Evolutionary conservation across 2,113 vertebrate species (phyloP).

Genomic region (Leucopsar rothschildi): DNA sequence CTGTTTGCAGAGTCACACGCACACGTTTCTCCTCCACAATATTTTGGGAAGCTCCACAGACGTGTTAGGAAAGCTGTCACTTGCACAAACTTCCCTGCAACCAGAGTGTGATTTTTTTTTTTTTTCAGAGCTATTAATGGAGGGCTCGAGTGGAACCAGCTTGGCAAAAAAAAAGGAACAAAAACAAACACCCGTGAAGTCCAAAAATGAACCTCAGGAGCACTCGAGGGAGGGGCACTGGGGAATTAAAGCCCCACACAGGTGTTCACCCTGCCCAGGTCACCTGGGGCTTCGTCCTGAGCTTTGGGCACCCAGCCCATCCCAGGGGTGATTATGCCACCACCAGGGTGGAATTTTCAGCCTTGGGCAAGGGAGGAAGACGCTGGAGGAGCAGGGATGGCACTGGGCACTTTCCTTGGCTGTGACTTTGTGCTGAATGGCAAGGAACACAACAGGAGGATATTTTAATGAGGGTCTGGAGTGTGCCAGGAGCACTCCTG

Average conservation of each 20-base stretch:
- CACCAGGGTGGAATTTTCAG: fast-evolving
- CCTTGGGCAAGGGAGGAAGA: not conserved
- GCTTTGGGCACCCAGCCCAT: not conserved
- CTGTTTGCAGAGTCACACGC: conserved; percentile 4
- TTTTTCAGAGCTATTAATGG: not conserved
- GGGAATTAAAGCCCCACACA: fast-evolving
- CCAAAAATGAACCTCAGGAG: fast-evolving
- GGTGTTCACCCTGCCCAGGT: not conserved
- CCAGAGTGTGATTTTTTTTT: conserved; percentile 14
- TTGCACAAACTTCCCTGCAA: conserved; percentile 41
- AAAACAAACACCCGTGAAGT: not conserved
- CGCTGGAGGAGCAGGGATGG: not conserved
- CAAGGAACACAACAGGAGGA: not conserved
- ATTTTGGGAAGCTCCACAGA: conserved; percentile 16
- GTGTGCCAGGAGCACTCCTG: not conserved
- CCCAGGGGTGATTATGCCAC: not conserved
- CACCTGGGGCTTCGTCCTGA: not conserved
- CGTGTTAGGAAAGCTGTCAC: conserved; percentile 60
- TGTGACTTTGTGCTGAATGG: not conserved
- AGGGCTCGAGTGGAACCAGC: not conserved
- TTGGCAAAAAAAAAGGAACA: not conserved
- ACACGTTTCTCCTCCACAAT: not conserved
- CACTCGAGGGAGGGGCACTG: fast-evolving
- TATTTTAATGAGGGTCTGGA: not conserved
- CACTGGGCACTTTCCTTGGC: not conserved